Conservation (phyloP, 2,797 vertebrate genomes). For the Acridotheres tristis region DNA sequence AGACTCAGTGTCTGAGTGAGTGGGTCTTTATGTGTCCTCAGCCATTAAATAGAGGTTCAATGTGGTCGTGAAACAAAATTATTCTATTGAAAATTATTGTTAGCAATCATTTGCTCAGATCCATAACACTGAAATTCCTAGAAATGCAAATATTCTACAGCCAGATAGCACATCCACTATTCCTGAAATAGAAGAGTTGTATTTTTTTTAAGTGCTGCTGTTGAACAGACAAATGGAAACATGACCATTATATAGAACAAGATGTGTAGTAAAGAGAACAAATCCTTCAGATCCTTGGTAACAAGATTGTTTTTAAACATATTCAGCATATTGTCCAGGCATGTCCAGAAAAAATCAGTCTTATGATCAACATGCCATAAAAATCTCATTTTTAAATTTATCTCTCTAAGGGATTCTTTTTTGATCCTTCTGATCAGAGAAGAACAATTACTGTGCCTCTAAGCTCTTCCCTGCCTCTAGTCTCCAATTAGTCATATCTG, state of each 20-base stretch:
- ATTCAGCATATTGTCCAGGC: neutral
- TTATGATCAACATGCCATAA: conserved; percentile 3
- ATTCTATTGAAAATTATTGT: neutral
- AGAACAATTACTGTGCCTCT: conserved; percentile 39
- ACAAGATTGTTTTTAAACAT: neutral
- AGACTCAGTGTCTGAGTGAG: neutral
- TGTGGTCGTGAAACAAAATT: neutral
- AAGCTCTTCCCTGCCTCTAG: neutral
- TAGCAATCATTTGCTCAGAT: neutral
- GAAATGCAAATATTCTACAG: neutral
- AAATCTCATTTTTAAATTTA: conserved; percentile 8
- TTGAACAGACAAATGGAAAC: neutral
- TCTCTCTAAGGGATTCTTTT: neutral
- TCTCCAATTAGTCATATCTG: conserved; percentile 24
- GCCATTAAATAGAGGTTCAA: neutral
- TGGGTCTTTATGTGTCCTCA: neutral
- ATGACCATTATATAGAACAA: neutral
- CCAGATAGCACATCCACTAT: accelerated
- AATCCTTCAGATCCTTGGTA: neutral
- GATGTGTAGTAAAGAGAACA: neutral
- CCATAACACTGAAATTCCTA: neutral
- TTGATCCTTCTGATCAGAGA: conserved; percentile 36
- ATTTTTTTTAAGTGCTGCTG: neutral
- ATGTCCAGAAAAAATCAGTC: conserved; percentile 24
- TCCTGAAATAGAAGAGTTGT: neutral